Evolutionary conservation across 2,113 vertebrate genomes (phyloP), one percentile per base, ranked within the genome.

Genomic region (Neotoma lepida): DNA sequence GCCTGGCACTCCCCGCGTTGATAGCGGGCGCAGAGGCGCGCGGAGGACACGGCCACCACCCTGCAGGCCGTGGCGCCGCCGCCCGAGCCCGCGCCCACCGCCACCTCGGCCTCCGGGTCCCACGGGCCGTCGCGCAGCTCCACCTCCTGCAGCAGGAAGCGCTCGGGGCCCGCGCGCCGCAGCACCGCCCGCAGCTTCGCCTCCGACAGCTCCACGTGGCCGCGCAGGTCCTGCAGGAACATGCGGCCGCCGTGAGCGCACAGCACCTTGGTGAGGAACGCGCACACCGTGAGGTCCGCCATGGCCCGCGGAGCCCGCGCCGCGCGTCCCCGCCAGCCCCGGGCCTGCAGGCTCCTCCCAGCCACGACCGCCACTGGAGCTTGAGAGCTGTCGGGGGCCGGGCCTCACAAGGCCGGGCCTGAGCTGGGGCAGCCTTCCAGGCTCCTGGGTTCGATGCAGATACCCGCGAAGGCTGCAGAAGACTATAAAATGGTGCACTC

Each of bases 211-310:
- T 95, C 98, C 89, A 98, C 4, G 71, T 51, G 51, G 71, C 85
- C 63, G 68, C 54, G 90, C 58, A 98, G 96, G 90, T 96, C 92
- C 35, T 1, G 26, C 86, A 95, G 93, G 13, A 35, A 30, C 96
- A 98, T 71, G 84, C 96, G 90, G 80, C 98, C 98, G 28, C 98
- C 98, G 0, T 95, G 41, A 13, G 96, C 90, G 88, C 98, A 98
- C 76, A 98, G 94, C 39, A 96, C 91, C 94, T 98, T 98, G 78
- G 97, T 97, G 70, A 98, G 96, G 93, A 97, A 98, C 17, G 97
- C 44, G 77, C 91, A 97, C 9, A 98, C 97, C 0, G 94, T 97
- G 22, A 98, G 97, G 33, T 98, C 98, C 20, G 89, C 89, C 98
- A 98, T 98, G 1, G 0, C 49, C 88, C 6, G 39, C 49, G 3